These are phyloP conservation scores for Heloderma charlesbogerti DNA, from an alignment of 2,113 vertebrate genomes.

Conservation along the genomic window DNA sequence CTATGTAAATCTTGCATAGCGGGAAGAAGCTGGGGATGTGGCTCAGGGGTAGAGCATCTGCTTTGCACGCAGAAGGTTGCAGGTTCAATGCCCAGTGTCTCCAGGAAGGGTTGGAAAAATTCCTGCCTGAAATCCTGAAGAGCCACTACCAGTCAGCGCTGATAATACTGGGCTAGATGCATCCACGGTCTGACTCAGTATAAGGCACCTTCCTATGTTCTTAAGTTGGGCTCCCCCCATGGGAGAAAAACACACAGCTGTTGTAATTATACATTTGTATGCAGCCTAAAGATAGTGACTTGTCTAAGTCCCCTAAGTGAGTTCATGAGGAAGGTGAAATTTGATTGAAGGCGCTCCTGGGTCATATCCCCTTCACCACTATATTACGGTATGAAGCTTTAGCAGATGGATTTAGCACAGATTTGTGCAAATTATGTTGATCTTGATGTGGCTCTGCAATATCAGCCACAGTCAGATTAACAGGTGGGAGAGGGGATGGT, in stretches of 20 bases:
- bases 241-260: not conserved
- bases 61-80: no score
- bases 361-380: not conserved
- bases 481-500: not conserved
- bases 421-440: not conserved
- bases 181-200: no score
- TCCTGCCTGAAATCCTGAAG: no score
- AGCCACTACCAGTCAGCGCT: no score
- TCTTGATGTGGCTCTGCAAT: not conserved
- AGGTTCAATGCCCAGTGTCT: no score
- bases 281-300: not conserved
- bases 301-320: not conserved
- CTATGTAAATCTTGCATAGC: not conserved
- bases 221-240: not conserved
- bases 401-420: not conserved
- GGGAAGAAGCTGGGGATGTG: no score
- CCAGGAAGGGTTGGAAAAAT: no score
- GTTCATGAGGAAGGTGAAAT: not conserved
- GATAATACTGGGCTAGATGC: no score
- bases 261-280: not conserved
- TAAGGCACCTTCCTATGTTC: no score
- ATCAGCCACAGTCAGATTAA: not conserved
- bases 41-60: no score
- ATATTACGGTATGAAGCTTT: not conserved
- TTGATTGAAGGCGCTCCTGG: not conserved